Base-by-base conservation (phyloP, 2,888 invertebrate genomes). In the Anthophora plumipes region DNA sequence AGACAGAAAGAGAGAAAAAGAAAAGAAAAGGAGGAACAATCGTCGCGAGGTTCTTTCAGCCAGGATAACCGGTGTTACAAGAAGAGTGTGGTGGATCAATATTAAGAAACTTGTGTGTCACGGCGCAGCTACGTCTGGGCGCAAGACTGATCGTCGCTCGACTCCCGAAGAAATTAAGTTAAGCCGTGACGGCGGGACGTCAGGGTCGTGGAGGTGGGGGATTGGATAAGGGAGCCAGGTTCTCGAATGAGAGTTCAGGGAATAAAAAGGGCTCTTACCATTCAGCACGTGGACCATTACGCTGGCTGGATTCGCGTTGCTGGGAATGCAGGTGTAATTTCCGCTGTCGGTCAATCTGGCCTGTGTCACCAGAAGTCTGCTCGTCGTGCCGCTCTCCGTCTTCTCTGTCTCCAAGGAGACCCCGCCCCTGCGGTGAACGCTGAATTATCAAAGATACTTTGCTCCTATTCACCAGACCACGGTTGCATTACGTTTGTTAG, bases 241-340 rank as follows among this genome's bases (percentile, higher is more conserved):
- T 43, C 1, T 37, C 8, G 74, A 50, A 66, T 8, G 60, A 54
- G 74, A 52, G 66, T 68, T 25, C 25, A 22, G 25, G 59, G 68
- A 76, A 74, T 74, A 73, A 78, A 85, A 72, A 73, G 57, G 72
- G 14, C 84, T 88, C 91, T 91, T 90, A 93, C 93, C 93, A 89
- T 93, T 93, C 88, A 93, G 91, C 80, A 93, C 93, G 91, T 93
- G 93, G 85, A 93, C 93, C 92, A 91, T 91, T 77, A 93, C 93
- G 87, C 92, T 93, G 78, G 93, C 93, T 78, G 93, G 92, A 89
- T 93, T 92, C 82, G 93, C 93, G 89, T 93, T 97, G 92, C 96
- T 96, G 74, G 98, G 98, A 88, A 97, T 96, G 93, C 98, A 98
- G 78, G 98, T 98, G 93, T 98, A 98, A 95, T 98, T 98, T 89